Evolutionary conservation across 2,797 vertebrate species (phyloP).

Genomic region (Coregonus suidteri): DNA sequence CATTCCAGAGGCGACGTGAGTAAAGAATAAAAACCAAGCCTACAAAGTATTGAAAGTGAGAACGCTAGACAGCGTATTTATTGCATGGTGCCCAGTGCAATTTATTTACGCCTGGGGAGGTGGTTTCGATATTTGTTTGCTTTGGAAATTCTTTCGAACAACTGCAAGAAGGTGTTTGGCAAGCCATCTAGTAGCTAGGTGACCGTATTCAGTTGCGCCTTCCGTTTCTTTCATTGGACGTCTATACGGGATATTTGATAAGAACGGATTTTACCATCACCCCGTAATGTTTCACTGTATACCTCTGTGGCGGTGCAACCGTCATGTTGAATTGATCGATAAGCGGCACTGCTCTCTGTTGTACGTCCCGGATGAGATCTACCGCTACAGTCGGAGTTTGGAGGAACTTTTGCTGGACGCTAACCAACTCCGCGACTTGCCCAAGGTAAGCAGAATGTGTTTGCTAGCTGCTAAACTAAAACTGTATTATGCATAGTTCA

Average conservation of each 20-base stretch:
- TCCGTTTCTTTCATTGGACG: not conserved
- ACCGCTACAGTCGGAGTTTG: conserved; percentile 91
- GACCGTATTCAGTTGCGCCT: not conserved
- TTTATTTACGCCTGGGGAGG: conserved; percentile 43
- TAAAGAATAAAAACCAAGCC: conserved; percentile 30
- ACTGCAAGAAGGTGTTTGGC: not conserved
- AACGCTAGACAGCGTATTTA: conserved; percentile 37
- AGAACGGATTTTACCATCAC: conserved; percentile 28
- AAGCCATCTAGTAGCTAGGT: not conserved
- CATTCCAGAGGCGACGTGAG: conserved; percentile 27
- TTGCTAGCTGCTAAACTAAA: not conserved
- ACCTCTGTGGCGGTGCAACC: conserved; percentile 98
- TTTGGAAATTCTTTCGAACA: not conserved
- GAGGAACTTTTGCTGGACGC: conserved; percentile 93
- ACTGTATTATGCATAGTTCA: not conserved
- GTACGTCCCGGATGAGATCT: conserved; percentile 93
- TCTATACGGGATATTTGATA: conserved; percentile 28
- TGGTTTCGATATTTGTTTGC: conserved; percentile 43
- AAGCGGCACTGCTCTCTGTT: conserved; percentile 94
- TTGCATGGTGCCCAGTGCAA: conserved; percentile 53
- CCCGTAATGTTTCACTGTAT: conserved; percentile 95
- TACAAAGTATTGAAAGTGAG: conserved; percentile 58
- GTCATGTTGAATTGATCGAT: conserved; percentile 94
- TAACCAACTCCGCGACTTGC: conserved; percentile 92
- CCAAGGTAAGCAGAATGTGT: conserved; percentile 81